Evolutionary conservation across 2,797 vertebrate genomes (phyloP).

Genomic region (Hozukius guyotensis): DNA sequence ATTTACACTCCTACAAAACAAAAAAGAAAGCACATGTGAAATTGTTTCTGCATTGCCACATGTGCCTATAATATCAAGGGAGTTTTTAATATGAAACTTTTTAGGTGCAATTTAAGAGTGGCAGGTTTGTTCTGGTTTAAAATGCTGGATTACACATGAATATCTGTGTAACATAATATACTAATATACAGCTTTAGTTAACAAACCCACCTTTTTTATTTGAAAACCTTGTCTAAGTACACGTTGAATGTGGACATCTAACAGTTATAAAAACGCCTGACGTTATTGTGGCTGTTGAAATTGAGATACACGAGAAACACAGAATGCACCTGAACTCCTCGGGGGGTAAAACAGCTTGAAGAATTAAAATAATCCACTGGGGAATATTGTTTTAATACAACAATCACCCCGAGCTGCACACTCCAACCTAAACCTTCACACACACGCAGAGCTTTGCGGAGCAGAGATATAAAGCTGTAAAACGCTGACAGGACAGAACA

Average conservation of each 20-base stretch:
- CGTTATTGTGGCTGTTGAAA: not conserved
- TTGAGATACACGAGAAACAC: not conserved
- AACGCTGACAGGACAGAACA: conserved; percentile 69
- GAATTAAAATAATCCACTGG: not conserved
- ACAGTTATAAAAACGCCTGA: not conserved
- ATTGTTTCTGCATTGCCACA: not conserved
- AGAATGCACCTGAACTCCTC: not conserved
- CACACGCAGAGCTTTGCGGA: conserved; percentile 1
- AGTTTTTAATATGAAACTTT: not conserved
- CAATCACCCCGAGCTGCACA: conserved; percentile 20
- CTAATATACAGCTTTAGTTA: not conserved
- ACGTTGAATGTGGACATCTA: not conserved
- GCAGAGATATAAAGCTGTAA: conserved; percentile 61
- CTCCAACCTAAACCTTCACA: conserved; percentile 1
- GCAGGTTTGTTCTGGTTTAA: not conserved
- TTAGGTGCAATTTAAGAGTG: not conserved
- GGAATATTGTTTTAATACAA: conserved; percentile 50
- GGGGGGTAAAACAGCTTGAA: not conserved
- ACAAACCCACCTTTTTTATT: not conserved
- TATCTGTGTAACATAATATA: not conserved
- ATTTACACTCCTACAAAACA: not conserved
- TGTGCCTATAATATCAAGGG: not conserved
- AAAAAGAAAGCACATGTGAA: not conserved
- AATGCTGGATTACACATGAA: not conserved
- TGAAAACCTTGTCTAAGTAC: not conserved